Percentiles rank a stretch among this genome's conserved stretches.
These are phyloP conservation scores for Montipora efflorescens DNA, from an alignment of 64 coral and sea anemone genomes.

Conservation along the genomic window DNA sequence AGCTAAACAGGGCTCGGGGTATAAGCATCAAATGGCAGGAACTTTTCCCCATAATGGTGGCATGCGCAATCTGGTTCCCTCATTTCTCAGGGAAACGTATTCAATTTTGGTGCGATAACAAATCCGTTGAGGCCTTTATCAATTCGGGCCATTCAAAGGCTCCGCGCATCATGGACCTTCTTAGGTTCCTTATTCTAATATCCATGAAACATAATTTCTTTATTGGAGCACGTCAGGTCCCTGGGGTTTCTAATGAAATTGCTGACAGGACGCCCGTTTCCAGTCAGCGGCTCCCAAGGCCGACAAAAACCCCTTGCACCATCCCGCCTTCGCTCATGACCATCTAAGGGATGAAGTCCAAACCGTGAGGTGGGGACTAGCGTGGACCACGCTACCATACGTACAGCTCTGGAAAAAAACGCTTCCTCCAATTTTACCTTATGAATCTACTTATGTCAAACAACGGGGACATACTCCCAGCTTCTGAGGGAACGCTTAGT, in stretches of 20 bases:
- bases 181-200: not conserved
- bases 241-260: conserved; percentile 3
- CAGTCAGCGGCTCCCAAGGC: not conserved
- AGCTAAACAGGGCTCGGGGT: not conserved
- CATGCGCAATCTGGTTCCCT: not conserved
- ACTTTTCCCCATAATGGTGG: not conserved
- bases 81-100: not conserved
- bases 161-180: conserved; percentile 15
- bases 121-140: conserved; percentile 8
- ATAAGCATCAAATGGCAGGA: too few species aligned
- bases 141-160: conserved; percentile 39
- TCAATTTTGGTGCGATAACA: conserved; percentile 41
- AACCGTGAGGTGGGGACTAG: not conserved
- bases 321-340: not conserved
- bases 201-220: conserved; percentile 34
- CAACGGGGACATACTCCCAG: not conserved
- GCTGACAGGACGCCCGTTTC: conserved; percentile 25
- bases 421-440: conserved; percentile 1
- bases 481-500: not conserved
- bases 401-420: not conserved
- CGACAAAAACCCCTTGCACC: not conserved
- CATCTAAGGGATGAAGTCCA: conserved; percentile 3
- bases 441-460: not conserved
- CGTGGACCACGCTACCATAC: conserved; percentile 1
- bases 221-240: not conserved